Conservation (phyloP, 2,797 vertebrate species). For the Bryconaethiops microstoma region DNA sequence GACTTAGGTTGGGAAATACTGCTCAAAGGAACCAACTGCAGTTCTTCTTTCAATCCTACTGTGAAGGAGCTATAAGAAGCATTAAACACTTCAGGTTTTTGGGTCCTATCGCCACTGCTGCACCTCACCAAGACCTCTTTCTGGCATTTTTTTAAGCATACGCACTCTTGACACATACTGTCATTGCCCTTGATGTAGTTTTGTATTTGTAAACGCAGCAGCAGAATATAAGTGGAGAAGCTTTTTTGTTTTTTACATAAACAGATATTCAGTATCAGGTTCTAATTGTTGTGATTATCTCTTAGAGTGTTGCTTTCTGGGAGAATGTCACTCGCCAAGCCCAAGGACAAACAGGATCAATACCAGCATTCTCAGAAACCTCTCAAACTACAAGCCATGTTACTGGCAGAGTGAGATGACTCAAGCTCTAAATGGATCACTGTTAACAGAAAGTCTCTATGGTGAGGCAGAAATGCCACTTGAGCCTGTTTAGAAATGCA, state of each 20-base stretch:
- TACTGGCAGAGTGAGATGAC: conserved; percentile 30
- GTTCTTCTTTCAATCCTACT: no score
- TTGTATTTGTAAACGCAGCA: background rate
- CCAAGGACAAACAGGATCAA: conserved; percentile 45
- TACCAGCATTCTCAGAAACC: conserved; percentile 25
- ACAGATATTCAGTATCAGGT: conserved; percentile 12
- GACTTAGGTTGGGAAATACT: no score
- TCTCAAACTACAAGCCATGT: conserved; percentile 46
- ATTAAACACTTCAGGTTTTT: no score
- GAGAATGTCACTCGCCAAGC: conserved; percentile 45
- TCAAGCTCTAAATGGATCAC: conserved; percentile 25
- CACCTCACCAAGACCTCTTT: no score
- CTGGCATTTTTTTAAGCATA: no score
- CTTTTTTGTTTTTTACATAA: background rate
- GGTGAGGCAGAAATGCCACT: background rate
- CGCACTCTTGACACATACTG: no score
- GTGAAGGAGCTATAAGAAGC: no score
- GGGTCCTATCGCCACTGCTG: no score
- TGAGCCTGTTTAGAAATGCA: background rate
- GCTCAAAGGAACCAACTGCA: no score
- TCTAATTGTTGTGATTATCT: conserved; percentile 5
- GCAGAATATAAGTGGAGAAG: background rate
- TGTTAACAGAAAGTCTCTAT: background rate
- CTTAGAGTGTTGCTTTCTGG: conserved; percentile 28
- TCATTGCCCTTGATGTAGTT: background rate